Percentiles rank a stretch among this genome's conserved stretches.
These are phyloP conservation scores for Phoeniculus purpureus DNA, from an alignment of 2,797 vertebrate genomes.

Conservation along the genomic window DNA sequence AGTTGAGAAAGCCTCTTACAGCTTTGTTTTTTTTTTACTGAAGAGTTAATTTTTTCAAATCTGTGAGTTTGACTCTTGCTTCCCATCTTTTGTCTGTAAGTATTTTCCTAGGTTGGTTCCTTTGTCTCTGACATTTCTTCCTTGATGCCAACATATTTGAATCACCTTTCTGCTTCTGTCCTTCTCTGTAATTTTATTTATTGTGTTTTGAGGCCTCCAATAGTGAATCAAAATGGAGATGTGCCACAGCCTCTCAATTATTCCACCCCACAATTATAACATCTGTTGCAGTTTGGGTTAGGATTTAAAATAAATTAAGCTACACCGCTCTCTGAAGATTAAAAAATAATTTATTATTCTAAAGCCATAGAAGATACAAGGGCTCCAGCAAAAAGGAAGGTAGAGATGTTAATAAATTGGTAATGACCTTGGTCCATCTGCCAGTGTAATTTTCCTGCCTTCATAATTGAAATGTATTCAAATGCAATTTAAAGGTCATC, in stretches of 20 bases:
- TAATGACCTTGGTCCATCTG: constrained; percentile 44
- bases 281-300: neutral
- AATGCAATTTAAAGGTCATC: constrained; percentile 42
- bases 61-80: neutral
- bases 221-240: neutral
- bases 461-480: constrained; percentile 41
- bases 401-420: neutral
- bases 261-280: neutral
- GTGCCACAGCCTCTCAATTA: neutral
- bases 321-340: neutral
- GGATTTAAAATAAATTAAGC: neutral
- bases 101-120: neutral
- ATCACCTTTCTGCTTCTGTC: neutral
- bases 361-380: neutral
- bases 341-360: neutral
- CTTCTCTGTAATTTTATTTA: neutral
- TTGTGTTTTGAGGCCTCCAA: neutral
- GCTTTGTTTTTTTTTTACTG: neutral
- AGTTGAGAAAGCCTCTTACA: neutral
- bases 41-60: neutral
- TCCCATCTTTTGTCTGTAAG: neutral
- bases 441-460: constrained; percentile 20
- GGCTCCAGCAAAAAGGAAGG: neutral
- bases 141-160: neutral
- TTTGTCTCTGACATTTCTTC: neutral